Evolutionary conservation across 2,888 invertebrate species (phyloP).

Genomic region (Pristionchus mayeri): DNA sequence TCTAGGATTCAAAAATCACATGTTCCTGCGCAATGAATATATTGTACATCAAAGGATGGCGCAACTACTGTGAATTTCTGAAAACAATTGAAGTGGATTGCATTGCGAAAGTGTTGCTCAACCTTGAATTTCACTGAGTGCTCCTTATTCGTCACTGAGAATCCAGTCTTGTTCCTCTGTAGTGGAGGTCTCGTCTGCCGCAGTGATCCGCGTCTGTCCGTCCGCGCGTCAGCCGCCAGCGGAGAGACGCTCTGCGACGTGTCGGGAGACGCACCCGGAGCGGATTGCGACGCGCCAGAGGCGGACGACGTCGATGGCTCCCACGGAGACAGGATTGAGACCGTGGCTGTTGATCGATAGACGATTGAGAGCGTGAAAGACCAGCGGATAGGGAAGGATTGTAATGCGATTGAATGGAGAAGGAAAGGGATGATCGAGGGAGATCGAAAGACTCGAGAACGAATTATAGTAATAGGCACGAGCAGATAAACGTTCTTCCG

Average conservation of each 20-base stretch:
- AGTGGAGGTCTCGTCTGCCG: conserved; percentile 38
- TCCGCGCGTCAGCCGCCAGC: not conserved
- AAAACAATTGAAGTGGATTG: not conserved
- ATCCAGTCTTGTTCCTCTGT: conserved; percentile 48
- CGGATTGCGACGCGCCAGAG: not conserved
- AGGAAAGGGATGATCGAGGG: not conserved
- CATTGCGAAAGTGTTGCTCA: not conserved
- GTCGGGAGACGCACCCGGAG: too few species aligned
- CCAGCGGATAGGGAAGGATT: not conserved
- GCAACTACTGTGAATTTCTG: not conserved
- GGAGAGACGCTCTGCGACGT: too few species aligned
- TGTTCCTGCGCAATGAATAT: too few species aligned
- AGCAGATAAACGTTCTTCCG: not conserved
- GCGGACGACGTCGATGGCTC: conserved; percentile 13
- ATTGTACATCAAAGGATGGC: not conserved
- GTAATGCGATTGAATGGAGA: conserved; percentile 14
- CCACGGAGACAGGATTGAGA: conserved; percentile 35
- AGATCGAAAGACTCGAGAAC: not conserved
- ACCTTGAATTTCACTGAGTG: conserved; percentile 48
- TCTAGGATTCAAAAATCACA: too few species aligned
- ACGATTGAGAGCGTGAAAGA: not conserved
- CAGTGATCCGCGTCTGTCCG: not conserved
- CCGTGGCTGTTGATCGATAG: not conserved
- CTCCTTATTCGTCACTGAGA: not conserved
- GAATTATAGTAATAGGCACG: not conserved